Base-by-base conservation (phyloP, 2,888 invertebrate species). In the Selenia dentaria region DNA sequence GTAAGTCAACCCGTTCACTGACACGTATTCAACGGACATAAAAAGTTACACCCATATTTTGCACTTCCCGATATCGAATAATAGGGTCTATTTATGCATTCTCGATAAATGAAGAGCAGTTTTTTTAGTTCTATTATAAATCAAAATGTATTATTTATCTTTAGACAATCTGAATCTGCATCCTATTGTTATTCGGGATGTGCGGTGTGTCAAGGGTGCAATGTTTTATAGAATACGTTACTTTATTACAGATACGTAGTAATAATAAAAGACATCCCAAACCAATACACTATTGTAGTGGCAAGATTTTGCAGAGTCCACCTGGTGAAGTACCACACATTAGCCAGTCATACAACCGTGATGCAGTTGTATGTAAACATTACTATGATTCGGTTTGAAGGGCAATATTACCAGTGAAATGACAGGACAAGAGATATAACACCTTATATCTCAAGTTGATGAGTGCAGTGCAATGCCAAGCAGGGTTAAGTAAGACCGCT, bases 141-240 rank as follows among this genome's bases (percentile, higher is more conserved):
- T 90, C 90, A 90, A 87, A 90, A 87, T 86, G 87, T 87, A 90
- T 90, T 90, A 90, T 90, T 90, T 90, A 90, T 90, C 89, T 90
- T 86, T 87, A 81, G 79, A 87, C 83, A 85, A 84, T 81, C 83
- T 63, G 79, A 89, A 90, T 90, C 89, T 90, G 88, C 89, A 90
- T 90, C 89, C 89, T 74, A 88, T 90, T 90, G 90, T 90, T 81
- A 85, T 82, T 84, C 79, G 77, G 80, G 76, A 81, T 84, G 64
- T 90, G 90, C 77, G 90, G 90, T 86, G 83, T 89, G 90, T 90
- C 87, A 83, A 87, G 87, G 89, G 89, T 87, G 85, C 87, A 84
- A 88, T 83, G 82, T 85, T 87, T 88, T 82, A 79, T 80, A 74
- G 68, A 68, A 72, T 61, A 27, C 71, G 67, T 71, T 78, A 74